Base-by-base conservation (phyloP, 2,797 vertebrate species). In the Sebastes hopkinsi region DNA sequence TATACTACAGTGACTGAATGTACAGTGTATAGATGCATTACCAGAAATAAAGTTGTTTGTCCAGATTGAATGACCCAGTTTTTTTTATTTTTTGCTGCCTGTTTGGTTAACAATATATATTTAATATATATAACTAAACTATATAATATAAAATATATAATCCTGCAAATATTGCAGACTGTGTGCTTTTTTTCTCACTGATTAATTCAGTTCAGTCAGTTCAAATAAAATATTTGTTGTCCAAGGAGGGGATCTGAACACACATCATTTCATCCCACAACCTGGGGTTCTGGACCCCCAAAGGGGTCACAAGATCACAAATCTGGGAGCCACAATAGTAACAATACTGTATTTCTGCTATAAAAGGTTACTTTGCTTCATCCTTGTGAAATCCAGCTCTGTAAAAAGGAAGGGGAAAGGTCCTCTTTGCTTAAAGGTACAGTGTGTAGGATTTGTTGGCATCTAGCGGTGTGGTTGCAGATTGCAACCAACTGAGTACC, bases 21-120 rank as follows among this genome's bases (percentile, higher is more conserved):
- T 98, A 98, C 97, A 98, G 97, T 97, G 97, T 98, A 98, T 97
- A 97, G 97, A 97, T 96, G 96, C 97, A 97, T 97, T 97, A 97
- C 96, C 95, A 95, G 96, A 97, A 98, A 97, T 97, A 98, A 98
- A 98, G 96, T 95, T 96, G 97, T 97, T 97, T 97, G 97, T 97
- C 97, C 96, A 97, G 94, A 97, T 95, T 91, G 88, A 91, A 81
- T 14, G 86, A 84, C 72, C 82, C 87, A 70, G 18, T 80, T 85
- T 86, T 42, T 42, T 16, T 55, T 67, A 12, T 85, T 75, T 89
- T 89, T 67, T 68, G 54, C 42, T 55, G 79, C 65, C 12, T 64
- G 18, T 50, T 60, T 75, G 14, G 25, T 13, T 42, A 84, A 82
- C 6, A 60, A n/a, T 32, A 25, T 29, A 60, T 5, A 6, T 68